phyloP scores from a whole-genome alignment of 2,888 invertebrate species.

The Drosophila gaucha region DNA sequence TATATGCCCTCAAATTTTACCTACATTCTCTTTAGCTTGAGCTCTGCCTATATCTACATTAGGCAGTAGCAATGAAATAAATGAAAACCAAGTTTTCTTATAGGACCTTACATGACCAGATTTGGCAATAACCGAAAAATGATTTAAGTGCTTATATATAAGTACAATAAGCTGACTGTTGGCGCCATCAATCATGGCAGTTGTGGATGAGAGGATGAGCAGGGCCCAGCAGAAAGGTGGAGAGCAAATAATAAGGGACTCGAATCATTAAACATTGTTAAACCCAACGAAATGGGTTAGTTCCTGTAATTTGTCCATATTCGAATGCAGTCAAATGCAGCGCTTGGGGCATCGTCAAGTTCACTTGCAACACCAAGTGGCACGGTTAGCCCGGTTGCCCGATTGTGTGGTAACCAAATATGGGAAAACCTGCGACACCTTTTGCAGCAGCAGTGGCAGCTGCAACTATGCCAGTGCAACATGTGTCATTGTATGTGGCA shows the following conservation, averaged over 20 bases:
- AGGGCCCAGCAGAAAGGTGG: neutral
- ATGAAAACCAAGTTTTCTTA: neutral
- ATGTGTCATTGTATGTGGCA: conserved; percentile 51
- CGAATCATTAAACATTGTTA: conserved; percentile 53
- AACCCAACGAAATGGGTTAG: conserved; percentile 50
- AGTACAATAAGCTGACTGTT: conserved; percentile 5
- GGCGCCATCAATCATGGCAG: conserved; percentile 27
- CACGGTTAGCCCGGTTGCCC: conserved; percentile 15
- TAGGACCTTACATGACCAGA: conserved; percentile 6
- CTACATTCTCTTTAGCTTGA: neutral
- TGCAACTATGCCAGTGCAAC: conserved; percentile 27
- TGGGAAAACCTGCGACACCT: conserved; percentile 62
- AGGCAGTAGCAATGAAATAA: neutral
- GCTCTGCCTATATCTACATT: neutral
- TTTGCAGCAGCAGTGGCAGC: conserved; percentile 33
- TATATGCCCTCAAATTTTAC: neutral
- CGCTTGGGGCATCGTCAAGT: conserved; percentile 30
- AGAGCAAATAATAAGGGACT: conserved; percentile 12
- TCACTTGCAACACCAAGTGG: conserved; percentile 27
- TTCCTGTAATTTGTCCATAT: conserved; percentile 76
- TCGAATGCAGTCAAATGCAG: conserved; percentile 43
- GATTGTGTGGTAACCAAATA: conserved; percentile 69
- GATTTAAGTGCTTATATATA: conserved; percentile 1
- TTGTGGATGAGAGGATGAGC: neutral
- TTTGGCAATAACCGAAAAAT: conserved; percentile 31